A percentile compares a stretch with the other conserved stretches of the same genome.
phyloP scores from a whole-genome alignment of 2,888 invertebrate species.

The Cephus pygmeus region DNA sequence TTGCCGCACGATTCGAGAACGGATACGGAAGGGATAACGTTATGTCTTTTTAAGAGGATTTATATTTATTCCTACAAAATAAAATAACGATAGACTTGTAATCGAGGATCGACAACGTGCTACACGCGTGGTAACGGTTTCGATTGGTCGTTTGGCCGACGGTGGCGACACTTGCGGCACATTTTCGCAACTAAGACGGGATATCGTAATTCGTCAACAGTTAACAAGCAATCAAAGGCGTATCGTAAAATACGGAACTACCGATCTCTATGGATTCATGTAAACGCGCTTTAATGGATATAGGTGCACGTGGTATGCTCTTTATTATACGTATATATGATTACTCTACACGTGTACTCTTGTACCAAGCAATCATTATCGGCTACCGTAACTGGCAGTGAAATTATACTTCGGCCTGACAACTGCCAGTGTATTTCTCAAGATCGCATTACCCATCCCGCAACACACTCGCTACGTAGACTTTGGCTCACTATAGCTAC shows the following conservation, averaged over 20 bases:
- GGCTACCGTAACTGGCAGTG: slow-evolving; percentile 41
- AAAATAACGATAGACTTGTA: slow-evolving; percentile 30
- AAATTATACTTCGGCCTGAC: slow-evolving; percentile 32
- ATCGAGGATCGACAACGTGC: background rate
- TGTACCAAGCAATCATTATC: slow-evolving; percentile 37
- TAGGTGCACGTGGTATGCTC: background rate
- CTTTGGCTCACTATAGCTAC: slow-evolving; percentile 35
- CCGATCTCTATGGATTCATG: background rate
- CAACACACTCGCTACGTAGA: slow-evolving; percentile 23
- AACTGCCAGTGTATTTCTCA: background rate
- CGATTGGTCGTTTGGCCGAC: background rate
- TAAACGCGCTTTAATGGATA: background rate
- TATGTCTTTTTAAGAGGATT: background rate
- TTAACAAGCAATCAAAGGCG: background rate
- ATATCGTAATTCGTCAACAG: background rate
- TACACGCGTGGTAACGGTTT: background rate
- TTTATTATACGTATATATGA: slow-evolving; percentile 7
- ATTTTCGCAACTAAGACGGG: background rate
- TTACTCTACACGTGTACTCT: slow-evolving; percentile 19
- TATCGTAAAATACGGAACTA: background rate
- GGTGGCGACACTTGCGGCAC: background rate
- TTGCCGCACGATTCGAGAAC: slow-evolving; percentile 38
- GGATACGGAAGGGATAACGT: slow-evolving; percentile 27
- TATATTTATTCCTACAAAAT: slow-evolving; percentile 14
- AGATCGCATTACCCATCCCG: slow-evolving; percentile 3